Conservation (phyloP, 2,113 vertebrate genomes). For the Cochlearius cochlearius region DNA sequence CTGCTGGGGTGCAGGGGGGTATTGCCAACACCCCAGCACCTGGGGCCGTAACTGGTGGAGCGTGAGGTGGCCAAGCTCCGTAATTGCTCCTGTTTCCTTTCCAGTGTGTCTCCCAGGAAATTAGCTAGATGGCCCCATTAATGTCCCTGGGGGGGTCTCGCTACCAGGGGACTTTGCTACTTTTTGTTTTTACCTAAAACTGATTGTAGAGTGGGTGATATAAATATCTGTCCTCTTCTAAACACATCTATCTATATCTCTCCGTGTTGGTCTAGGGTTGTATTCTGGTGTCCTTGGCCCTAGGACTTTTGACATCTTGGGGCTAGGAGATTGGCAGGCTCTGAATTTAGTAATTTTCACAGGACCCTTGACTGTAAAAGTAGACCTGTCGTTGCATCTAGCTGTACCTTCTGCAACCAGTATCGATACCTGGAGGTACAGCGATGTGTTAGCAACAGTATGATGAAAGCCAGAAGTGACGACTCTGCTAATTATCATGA, state of each 20-base stretch:
- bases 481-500: not conserved
- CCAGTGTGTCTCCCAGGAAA: not conserved
- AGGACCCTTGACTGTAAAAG: not conserved
- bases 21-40: not conserved
- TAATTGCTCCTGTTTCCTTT: not conserved
- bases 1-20: not conserved
- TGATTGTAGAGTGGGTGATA: not conserved
- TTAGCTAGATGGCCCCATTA: not conserved
- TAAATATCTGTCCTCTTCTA: not conserved
- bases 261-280: not conserved
- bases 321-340: not conserved
- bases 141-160: not conserved
- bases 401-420: not conserved
- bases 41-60: not conserved
- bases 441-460: not conserved
- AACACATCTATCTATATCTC: rapidly evolving
- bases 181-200: not conserved
- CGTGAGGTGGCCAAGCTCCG: not conserved
- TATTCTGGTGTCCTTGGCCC: not conserved
- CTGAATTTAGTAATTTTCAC: not conserved
- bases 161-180: not conserved
- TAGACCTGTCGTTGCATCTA: rapidly evolving
- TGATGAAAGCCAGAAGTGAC: not conserved
- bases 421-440: not conserved
- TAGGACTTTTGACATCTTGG: not conserved